Conservation (phyloP, 2,888 invertebrate genomes). For the Megalurothrips usitatus region DNA sequence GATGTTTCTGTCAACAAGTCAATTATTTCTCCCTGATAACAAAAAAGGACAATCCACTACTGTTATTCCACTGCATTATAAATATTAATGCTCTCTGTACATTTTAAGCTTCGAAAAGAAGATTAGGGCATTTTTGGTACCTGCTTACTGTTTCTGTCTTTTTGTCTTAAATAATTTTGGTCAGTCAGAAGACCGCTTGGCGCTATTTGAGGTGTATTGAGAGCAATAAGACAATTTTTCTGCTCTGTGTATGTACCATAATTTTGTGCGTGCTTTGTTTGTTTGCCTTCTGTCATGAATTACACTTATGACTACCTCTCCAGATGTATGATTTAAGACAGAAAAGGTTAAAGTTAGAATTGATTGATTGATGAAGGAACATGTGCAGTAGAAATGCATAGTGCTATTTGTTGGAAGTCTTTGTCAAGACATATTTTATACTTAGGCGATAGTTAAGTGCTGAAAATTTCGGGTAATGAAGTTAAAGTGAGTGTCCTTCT, state of each 20-base stretch:
- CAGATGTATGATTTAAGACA: too few species aligned
- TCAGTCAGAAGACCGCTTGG: too few species aligned
- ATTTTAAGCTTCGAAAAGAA: neutral
- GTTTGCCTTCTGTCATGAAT: neutral
- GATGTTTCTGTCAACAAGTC: conserved; percentile 44
- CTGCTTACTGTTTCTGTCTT: neutral
- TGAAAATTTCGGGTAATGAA: too few species aligned
- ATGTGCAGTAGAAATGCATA: neutral
- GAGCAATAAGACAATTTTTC: neutral
- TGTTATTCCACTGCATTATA: neutral
- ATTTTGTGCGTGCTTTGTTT: neutral
- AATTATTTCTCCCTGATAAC: neutral
- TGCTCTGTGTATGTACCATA: neutral
- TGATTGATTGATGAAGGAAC: too few species aligned
- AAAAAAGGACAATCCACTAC: neutral
- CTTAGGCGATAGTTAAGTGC: too few species aligned
- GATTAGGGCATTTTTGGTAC: neutral
- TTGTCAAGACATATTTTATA: too few species aligned
- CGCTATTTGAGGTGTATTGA: too few species aligned
- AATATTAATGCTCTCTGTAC: neutral
- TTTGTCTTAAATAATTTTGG: neutral
- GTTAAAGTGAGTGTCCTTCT: too few species aligned
- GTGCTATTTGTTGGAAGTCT: neutral
- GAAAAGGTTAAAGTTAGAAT: too few species aligned
- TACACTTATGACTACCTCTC: neutral